phyloP scores from a whole-genome alignment of 1,140 invertebrate genomes.

The Helicorthomorpha holstii region DNA sequence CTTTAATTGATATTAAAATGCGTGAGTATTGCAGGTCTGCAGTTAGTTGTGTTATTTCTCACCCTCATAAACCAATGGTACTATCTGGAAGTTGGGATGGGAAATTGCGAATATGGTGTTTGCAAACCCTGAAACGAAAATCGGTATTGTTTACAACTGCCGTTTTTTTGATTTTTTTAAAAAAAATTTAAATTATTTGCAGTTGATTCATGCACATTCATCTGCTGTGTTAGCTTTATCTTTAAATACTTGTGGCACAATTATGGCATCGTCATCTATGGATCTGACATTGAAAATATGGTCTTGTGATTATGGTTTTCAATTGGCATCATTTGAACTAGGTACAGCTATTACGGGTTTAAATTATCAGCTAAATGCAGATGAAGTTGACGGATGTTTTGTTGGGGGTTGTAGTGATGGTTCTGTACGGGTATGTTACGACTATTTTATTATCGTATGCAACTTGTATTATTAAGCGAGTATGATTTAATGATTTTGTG shows the following conservation, averaged over 20 bases:
- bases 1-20: no score
- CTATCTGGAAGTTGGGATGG: conserved; percentile 26
- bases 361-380: not conserved
- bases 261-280: not conserved
- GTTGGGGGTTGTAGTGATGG: no score
- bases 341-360: not conserved
- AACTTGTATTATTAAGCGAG: not conserved
- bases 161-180: not conserved
- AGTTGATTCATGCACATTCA: not conserved
- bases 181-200: not conserved
- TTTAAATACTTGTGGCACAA: not conserved
- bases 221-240: not conserved
- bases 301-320: not conserved
- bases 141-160: conserved; percentile 9
- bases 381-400: not conserved
- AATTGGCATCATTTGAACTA: not conserved
- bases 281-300: conserved; percentile 2
- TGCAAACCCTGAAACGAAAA: conserved; percentile 18
- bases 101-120: conserved; percentile 24
- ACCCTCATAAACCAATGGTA: conserved; percentile 23
- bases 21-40: no score
- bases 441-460: not conserved
- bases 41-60: conserved; percentile 27
- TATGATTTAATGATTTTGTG: not conserved
- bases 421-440: no score